Base-by-base conservation (phyloP, 1,140 invertebrate species). In the Lepidurus arcticus region DNA sequence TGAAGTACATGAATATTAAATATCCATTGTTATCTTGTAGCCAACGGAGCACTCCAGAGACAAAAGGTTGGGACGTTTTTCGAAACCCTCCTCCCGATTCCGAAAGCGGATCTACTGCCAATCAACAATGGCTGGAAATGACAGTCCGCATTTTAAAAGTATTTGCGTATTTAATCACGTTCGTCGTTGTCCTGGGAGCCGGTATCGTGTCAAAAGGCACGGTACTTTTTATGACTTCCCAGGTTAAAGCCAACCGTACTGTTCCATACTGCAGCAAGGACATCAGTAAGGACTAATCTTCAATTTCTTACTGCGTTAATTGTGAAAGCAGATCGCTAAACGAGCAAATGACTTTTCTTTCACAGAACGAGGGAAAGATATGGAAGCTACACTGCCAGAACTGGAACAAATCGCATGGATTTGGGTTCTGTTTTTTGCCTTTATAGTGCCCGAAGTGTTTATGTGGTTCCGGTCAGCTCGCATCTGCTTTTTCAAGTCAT, bases 41-140 rank as follows among this genome's bases (percentile, higher is more conserved):
- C 83, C 92, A 92, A 85, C 87, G 93, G 81, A 94, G 92, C 73
- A 90, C 94, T 80, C 89, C 89, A 82, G 94, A 96, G 84, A 95
- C 93, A 78, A 96, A 96, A 91, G 93, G 92, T 90, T 97, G 95
- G 95, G 95, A 97, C 88, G 94, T 96, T 16, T 97, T 97, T 87
- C 87, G 94, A 83, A 92, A 94, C 84, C 92, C 94, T 76, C 94
- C 94, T 9, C 91, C 91, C 78, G 94, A 94, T 84, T 90, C 91
- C 82, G 93, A 95, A 84, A 93, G 92, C 80, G 93, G 93, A 75
- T 95, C 93, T 43, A 93, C 93, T 89, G 93, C 92, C 76, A 93
- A 91, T 83, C 93, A 95, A 85, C 90, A 89, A 84, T 95, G 93
- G 84, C 86, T 95, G 80, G 93, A 95, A 82, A 88, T 93, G 82